Percentiles rank a stretch among this genome's conserved stretches.
These are phyloP conservation scores for Pseudotriccus pelzelni DNA, from an alignment of 2,797 vertebrate species.

Conservation along the genomic window DNA sequence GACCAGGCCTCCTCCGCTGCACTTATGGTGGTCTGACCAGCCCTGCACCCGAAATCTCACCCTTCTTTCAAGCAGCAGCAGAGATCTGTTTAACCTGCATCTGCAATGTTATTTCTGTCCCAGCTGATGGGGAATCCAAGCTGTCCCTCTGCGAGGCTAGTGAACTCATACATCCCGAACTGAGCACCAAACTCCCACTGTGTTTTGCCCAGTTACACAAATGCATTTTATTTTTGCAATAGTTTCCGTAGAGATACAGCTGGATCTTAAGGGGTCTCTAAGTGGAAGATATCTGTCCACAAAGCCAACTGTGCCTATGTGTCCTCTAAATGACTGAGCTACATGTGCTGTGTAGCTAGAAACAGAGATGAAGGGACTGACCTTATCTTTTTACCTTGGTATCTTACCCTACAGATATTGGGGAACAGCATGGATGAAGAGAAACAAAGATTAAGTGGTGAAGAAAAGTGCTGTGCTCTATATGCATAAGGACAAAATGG, in stretches of 20 bases:
- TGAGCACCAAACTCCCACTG: not conserved
- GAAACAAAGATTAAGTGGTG: not conserved
- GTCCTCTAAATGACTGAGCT: not conserved
- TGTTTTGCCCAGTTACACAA: not conserved
- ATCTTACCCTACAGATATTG: not conserved
- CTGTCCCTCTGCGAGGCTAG: not conserved
- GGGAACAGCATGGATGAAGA: not conserved
- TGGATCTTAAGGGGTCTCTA: not conserved
- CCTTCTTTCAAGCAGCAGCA: not conserved
- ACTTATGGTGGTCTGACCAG: not conserved
- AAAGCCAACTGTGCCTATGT: not conserved
- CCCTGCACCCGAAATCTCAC: not conserved
- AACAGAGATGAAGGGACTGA: not conserved
- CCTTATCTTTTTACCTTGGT: not conserved
- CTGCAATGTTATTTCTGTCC: not conserved
- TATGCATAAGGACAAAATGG: not conserved
- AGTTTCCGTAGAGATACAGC: not conserved
- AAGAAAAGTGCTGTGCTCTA: not conserved
- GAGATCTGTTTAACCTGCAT: not conserved
- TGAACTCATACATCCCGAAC: not conserved
- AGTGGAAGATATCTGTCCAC: not conserved
- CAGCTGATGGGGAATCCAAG: not conserved
- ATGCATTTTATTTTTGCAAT: not conserved
- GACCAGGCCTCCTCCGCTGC: not conserved
- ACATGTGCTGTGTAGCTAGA: not conserved